Percentiles rank a stretch among this genome's conserved stretches.
These are phyloP conservation scores for Calycopis cecrops DNA, from an alignment of 1,140 invertebrate species.

Conservation along the genomic window DNA sequence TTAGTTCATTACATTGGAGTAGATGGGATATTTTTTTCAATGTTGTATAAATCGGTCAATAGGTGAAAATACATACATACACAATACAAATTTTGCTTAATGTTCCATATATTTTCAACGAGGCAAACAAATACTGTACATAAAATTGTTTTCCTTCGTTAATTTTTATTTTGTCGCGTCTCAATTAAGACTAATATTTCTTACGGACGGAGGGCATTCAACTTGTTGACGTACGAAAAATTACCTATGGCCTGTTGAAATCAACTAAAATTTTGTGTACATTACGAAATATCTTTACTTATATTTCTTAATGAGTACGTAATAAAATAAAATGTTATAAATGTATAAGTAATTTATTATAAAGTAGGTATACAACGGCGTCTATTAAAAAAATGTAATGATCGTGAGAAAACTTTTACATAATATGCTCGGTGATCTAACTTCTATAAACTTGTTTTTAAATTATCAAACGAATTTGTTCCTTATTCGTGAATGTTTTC, in stretches of 20 bases:
- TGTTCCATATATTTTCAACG: too few species aligned
- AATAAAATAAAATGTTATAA: too few species aligned
- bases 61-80: too few species aligned
- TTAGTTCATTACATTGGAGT: too few species aligned
- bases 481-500: background rate
- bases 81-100: too few species aligned
- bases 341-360: too few species aligned
- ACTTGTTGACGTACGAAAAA: constrained; percentile 9
- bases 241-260: background rate
- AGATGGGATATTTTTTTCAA: too few species aligned
- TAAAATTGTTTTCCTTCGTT: too few species aligned
- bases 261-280: background rate
- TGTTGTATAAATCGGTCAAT: too few species aligned
- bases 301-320: background rate
- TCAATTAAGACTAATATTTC: background rate
- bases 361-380: too few species aligned
- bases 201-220: background rate
- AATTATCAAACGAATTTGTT: background rate
- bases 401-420: constrained; percentile 3
- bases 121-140: too few species aligned
- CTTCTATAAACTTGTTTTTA: background rate
- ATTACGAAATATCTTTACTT: background rate
- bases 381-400: background rate
- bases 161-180: constrained; percentile 1
- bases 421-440: background rate